These are phyloP conservation scores for Rhopalosiphum maidis DNA, from an alignment of 1,140 invertebrate genomes.

Conservation along the genomic window DNA sequence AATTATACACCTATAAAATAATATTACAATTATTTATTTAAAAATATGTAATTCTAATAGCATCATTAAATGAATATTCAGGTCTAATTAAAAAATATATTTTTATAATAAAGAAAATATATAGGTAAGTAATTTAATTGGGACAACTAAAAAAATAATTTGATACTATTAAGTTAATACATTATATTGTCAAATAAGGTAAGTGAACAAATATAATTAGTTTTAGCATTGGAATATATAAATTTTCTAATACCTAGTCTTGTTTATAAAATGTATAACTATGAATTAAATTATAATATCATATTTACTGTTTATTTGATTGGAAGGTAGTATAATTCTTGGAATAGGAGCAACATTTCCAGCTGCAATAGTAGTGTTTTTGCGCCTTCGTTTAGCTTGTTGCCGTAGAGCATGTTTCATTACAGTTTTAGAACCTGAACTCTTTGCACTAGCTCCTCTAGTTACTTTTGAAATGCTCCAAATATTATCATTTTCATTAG, in stretches of 20 bases:
- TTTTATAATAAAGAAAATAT: too few relatives aligned
- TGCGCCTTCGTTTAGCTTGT: conserved; percentile 78
- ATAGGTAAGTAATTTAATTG: too few relatives aligned
- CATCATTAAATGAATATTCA: too few relatives aligned
- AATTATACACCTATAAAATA: too few relatives aligned
- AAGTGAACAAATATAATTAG: neutral
- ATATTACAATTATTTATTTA: too few relatives aligned
- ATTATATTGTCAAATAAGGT: neutral
- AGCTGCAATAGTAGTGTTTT: conserved; percentile 77
- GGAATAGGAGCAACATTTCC: conserved; percentile 72
- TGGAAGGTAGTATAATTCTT: conserved; percentile 61
- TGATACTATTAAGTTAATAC: too few relatives aligned
- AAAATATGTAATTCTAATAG: too few relatives aligned
- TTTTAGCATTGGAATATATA: neutral
- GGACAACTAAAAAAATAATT: too few relatives aligned
- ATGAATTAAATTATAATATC: neutral
- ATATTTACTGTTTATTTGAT: conserved; percentile 58
- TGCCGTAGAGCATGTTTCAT: conserved; percentile 77
- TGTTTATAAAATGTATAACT: neutral
- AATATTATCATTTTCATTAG: conserved; percentile 43
- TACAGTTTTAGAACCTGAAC: conserved; percentile 67
- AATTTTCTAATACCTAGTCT: neutral
- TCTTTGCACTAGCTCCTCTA: conserved; percentile 58
- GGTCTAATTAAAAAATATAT: too few relatives aligned
- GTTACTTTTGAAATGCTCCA: conserved; percentile 58